A percentile compares a stretch with the other conserved stretches of the same genome.
These are phyloP conservation scores for Augiades crinisus DNA, from an alignment of 2,888 invertebrate genomes.

Conservation along the genomic window DNA sequence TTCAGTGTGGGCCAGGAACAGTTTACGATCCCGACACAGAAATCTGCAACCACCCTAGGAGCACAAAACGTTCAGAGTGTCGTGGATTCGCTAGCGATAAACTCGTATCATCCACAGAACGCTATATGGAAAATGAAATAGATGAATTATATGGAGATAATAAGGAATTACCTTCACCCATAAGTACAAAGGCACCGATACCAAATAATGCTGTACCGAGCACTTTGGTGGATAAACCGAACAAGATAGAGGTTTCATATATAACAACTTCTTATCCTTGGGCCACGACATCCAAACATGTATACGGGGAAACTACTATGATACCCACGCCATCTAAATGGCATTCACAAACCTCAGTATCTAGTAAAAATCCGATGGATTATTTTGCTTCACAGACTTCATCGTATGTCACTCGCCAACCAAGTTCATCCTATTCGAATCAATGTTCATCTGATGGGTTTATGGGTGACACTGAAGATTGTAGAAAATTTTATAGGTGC, in stretches of 20 bases:
- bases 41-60: constrained; percentile 86
- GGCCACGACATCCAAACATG: constrained; percentile 25
- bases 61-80: constrained; percentile 86
- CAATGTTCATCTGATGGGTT: constrained; percentile 86
- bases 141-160: constrained; percentile 39
- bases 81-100: constrained; percentile 47
- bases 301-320: constrained; percentile 14
- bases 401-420: constrained; percentile 12
- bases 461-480: constrained; percentile 86
- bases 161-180: constrained; percentile 57
- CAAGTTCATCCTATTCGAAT: constrained; percentile 37
- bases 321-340: constrained; percentile 30
- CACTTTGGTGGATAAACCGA: neutral
- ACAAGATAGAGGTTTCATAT: constrained; percentile 7
- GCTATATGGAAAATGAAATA: constrained; percentile 70
- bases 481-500: constrained; percentile 90
- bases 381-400: neutral
- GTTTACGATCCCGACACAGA: constrained; percentile 86
- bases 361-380: constrained; percentile 17
- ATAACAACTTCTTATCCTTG: constrained; percentile 23
- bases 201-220: constrained; percentile 22
- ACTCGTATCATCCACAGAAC: constrained; percentile 28
- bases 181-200: constrained; percentile 44
- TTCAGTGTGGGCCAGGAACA: constrained; percentile 88
- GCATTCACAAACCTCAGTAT: constrained; percentile 20